Conservation (phyloP, 2,797 vertebrate species). For the Chelon auratus region DNA sequence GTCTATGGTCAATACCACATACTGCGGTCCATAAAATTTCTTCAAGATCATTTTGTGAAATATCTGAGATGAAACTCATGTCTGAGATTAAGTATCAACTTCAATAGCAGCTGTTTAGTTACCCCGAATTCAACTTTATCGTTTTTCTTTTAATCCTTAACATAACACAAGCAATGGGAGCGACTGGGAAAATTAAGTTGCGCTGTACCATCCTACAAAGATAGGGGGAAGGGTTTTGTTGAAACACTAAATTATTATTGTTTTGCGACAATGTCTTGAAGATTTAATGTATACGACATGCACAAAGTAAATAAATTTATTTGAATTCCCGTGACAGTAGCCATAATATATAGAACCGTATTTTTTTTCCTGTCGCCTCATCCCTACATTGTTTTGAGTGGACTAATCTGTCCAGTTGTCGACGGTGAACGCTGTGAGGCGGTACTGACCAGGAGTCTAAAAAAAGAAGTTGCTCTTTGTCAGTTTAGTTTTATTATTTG, state of each 20-base stretch:
- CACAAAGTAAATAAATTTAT: fast-evolving
- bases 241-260: background rate
- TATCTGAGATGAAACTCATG: no score
- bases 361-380: background rate
- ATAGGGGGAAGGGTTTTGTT: background rate
- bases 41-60: no score
- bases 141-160: background rate
- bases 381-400: constrained; percentile 29
- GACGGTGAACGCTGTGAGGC: constrained; percentile 40
- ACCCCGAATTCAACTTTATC: fast-evolving
- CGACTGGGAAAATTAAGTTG: constrained; percentile 42
- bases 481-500: constrained; percentile 24
- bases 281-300: fast-evolving
- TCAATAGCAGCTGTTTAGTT: background rate
- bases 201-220: constrained; percentile 62
- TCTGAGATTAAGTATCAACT: background rate
- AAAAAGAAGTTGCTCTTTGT: constrained; percentile 27
- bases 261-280: fast-evolving
- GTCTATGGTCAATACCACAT: background rate
- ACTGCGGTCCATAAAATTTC: no score
- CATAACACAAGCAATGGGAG: constrained; percentile 18
- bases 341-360: fast-evolving
- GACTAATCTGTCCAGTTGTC: constrained; percentile 71
- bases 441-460: constrained; percentile 29
- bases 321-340: fast-evolving